Percentiles rank a stretch among this genome's conserved stretches.
Conservation (phyloP, 2,113 vertebrate species). For the Etheostoma cragini region DNA sequence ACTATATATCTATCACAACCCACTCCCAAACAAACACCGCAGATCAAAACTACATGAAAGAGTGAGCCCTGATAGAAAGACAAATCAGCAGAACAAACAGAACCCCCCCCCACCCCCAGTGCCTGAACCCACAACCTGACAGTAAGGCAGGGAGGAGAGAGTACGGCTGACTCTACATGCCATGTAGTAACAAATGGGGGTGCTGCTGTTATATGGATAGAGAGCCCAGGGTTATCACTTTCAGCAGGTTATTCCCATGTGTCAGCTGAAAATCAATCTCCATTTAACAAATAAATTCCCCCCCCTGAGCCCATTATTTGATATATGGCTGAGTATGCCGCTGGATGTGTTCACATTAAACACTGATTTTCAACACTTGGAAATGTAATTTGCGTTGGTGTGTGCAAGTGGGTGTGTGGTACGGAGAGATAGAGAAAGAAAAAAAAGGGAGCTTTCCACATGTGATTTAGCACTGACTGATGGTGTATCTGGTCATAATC, state of each 20-base stretch:
- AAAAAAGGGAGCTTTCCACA: constrained; percentile 7
- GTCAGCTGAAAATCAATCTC: constrained; percentile 64
- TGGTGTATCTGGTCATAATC: constrained; percentile 22
- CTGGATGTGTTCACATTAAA: constrained; percentile 50
- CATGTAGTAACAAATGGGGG: constrained; percentile 48
- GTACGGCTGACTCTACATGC: constrained; percentile 27
- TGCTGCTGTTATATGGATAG: constrained; percentile 49
- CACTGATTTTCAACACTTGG: constrained; percentile 45
- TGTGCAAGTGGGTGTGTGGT: constrained; percentile 10
- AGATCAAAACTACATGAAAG: constrained; percentile 48
- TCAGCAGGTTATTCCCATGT: constrained; percentile 49
- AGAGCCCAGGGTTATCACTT: constrained; percentile 58
- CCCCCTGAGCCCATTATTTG: constrained; percentile 25
- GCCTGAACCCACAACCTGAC: too few species aligned
- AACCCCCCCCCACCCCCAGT: too few species aligned
- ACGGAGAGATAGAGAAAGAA: constrained; percentile 11
- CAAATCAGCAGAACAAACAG: constrained; percentile 32
- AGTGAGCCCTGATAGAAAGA: constrained; percentile 22
- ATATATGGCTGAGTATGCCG: constrained; percentile 26
- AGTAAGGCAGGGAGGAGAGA: constrained; percentile 24
- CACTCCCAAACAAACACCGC: constrained; percentile 50
- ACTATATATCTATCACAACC: constrained; percentile 44
- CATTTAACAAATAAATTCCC: constrained; percentile 56
- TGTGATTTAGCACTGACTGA: constrained; percentile 21
- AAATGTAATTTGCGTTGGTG: constrained; percentile 29